Percentiles rank a stretch among this genome's conserved stretches.
phyloP scores from a whole-genome alignment of 2,888 invertebrate species.

The Hartigia nigra region DNA sequence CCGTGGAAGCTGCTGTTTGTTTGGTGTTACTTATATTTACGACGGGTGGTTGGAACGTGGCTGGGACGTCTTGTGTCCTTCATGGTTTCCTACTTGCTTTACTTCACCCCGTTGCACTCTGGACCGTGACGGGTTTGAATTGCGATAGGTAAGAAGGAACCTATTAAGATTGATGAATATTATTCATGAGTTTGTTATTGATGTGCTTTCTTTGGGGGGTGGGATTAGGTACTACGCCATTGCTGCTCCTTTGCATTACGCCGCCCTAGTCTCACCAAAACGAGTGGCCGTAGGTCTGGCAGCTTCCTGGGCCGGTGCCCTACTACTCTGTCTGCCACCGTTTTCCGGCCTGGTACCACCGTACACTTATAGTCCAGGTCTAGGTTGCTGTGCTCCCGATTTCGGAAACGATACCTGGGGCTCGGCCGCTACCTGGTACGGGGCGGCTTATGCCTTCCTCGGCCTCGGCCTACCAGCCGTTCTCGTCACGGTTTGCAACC shows the following conservation, averaged over 20 bases:
- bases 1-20: conserved; percentile 77
- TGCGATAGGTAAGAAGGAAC: conserved; percentile 70
- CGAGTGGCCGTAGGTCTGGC: conserved; percentile 77
- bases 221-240: conserved; percentile 78
- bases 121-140: conserved; percentile 85
- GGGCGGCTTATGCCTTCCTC: conserved; percentile 73
- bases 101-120: conserved; percentile 79
- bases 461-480: conserved; percentile 77
- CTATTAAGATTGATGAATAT: background rate
- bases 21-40: conserved; percentile 71
- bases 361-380: conserved; percentile 68
- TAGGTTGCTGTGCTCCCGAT: conserved; percentile 77
- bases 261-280: conserved; percentile 78
- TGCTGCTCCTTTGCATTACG: conserved; percentile 83
- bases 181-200: conserved; percentile 9
- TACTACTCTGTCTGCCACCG: conserved; percentile 75
- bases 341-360: conserved; percentile 70
- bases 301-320: conserved; percentile 75
- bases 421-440: conserved; percentile 73
- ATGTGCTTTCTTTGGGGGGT: conserved; percentile 33
- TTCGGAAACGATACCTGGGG: conserved; percentile 70
- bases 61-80: conserved; percentile 72
- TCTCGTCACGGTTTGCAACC: conserved; percentile 78
- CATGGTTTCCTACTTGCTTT: conserved; percentile 78
- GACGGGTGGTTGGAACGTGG: conserved; percentile 68